Conservation (phyloP, 2,797 vertebrate genomes). For the Protosalanx chinensis region DNA sequence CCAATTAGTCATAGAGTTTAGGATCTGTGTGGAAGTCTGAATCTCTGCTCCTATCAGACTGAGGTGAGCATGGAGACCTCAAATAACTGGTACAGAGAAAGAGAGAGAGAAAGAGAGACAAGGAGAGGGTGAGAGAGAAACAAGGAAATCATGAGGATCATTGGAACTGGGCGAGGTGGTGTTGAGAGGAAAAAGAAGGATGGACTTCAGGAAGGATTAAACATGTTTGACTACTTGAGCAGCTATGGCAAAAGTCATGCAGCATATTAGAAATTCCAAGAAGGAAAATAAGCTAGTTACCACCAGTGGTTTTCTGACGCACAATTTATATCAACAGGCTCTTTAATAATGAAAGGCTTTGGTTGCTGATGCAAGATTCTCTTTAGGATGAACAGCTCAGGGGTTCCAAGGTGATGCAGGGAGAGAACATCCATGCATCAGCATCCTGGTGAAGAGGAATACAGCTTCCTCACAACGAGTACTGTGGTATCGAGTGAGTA, state of each 20-base stretch:
- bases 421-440: not conserved
- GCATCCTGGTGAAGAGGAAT: not conserved
- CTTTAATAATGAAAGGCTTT: constrained; percentile 21
- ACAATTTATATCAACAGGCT: not conserved
- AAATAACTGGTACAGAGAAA: constrained; percentile 2
- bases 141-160: not conserved
- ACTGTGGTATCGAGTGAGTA: not conserved
- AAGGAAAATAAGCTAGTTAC: not conserved
- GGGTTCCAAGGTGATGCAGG: constrained; percentile 1
- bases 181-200: not conserved
- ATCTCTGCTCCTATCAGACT: constrained; percentile 10
- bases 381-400: constrained; percentile 12
- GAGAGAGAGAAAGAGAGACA: not conserved
- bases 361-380: constrained; percentile 1
- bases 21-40: constrained; percentile 1
- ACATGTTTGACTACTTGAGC: not conserved
- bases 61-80: constrained; percentile 13
- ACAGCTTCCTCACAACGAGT: not conserved
- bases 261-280: not conserved
- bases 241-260: not conserved
- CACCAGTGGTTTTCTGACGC: not conserved
- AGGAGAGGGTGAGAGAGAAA: not conserved
- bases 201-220: not conserved
- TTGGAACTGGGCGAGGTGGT: not conserved
- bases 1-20: constrained; percentile 31